Evolutionary conservation across 2,113 vertebrate genomes (phyloP).

Genomic region (Ellobius talpinus): DNA sequence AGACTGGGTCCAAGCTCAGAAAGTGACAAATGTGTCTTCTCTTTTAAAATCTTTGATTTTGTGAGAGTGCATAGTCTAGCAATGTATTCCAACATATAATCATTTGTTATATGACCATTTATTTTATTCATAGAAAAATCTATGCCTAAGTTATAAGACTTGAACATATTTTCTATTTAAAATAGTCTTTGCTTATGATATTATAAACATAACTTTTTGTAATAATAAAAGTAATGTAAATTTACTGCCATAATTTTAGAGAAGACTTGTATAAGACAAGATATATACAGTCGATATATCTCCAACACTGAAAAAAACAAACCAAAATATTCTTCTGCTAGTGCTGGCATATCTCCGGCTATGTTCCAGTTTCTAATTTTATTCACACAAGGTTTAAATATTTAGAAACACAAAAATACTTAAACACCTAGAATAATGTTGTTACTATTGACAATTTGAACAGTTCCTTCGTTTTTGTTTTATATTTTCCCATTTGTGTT

Average conservation of each 20-base stretch:
- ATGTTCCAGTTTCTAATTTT: neutral
- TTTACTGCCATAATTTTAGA: neutral
- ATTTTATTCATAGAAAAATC: neutral
- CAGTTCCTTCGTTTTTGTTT: neutral
- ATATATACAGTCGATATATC: neutral
- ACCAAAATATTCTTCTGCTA: neutral
- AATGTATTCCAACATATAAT: neutral
- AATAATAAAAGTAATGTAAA: neutral
- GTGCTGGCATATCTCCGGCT: neutral
- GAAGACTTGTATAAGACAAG: neutral
- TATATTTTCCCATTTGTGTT: neutral
- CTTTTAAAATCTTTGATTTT: neutral
- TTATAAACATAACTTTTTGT: neutral
- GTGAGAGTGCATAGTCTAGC: neutral
- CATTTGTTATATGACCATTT: neutral
- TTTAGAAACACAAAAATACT: neutral
- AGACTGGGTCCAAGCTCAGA: neutral
- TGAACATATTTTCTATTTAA: neutral
- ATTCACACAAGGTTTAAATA: neutral
- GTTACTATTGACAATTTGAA: neutral
- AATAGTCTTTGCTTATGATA: neutral
- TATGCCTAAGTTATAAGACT: neutral
- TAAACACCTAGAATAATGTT: neutral
- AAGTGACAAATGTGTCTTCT: neutral
- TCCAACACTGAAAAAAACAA: neutral